Base-by-base conservation (phyloP, 2,888 invertebrate species). In the Drosophila nigritarsus region DNA sequence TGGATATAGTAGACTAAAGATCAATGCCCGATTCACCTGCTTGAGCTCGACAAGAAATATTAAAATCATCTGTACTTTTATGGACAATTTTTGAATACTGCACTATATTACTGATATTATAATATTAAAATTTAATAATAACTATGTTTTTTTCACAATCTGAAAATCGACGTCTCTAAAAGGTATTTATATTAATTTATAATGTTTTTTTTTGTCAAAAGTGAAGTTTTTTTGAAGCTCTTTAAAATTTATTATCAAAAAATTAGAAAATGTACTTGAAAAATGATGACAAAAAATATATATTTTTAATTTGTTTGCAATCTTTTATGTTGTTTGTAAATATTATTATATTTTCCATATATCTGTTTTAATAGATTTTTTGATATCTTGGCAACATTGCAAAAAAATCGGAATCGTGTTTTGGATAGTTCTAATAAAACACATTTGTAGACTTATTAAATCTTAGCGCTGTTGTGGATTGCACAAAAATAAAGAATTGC, bases 201-300 rank as follows among this genome's bases (percentile, higher is more conserved):
- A 20, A 6, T 38, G 11, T 20, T 7, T 13, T 42, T 42, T n/a
- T 42, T 42, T 20, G 13, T 3, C 3, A 4, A 7, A 20, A 45
- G 0, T 20, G 0, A 42, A 45, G 0, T 20, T 32, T 9, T 32
- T n/a, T n/a, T n/a, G n/a, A n/a, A n/a, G n/a, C n/a, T n/a, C n/a
- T n/a, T n/a, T n/a, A n/a, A n/a, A n/a, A n/a, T n/a, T 7, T 45
- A 1, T 13, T 3, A 3, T 13, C 0, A 20, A 1, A 3, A 13
- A 13, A 13, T 13, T 20, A 13, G 13, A 20, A 4, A 20, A 20
- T 3, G 1, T 13, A 7, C 7, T 13, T n/a, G n/a, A n/a, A n/a
- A n/a, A n/a, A n/a, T n/a, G n/a, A 5, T 20, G 40, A 42, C 20
- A 45, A 7, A 13, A 13, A 20, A 20, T 13, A 13, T 3, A 24